phyloP scores from a whole-genome alignment of 92 coral and sea anemone species.

The Meandrina meandrites region DNA sequence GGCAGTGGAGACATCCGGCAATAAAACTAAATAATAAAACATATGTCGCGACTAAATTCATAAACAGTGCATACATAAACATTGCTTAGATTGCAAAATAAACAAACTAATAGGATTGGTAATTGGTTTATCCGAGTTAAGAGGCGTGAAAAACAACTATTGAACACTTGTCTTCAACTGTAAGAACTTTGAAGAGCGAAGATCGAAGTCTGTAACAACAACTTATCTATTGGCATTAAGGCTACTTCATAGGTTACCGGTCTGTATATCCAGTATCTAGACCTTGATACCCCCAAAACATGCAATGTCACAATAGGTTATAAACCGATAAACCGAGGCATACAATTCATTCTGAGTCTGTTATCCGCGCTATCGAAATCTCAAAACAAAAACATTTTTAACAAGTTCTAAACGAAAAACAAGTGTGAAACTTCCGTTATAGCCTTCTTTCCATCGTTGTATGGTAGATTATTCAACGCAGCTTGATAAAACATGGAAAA shows the following conservation, averaged over 20 bases:
- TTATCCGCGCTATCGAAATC: neutral
- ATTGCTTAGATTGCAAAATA: neutral
- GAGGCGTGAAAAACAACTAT: conserved; percentile 4
- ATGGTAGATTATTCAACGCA: neutral
- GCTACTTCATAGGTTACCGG: neutral
- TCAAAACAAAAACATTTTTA: neutral
- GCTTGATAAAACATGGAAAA: neutral
- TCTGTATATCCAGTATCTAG: neutral
- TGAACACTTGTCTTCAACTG: neutral
- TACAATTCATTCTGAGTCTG: neutral
- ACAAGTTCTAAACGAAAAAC: neutral
- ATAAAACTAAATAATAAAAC: neutral
- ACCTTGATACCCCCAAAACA: neutral
- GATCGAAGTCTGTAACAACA: neutral
- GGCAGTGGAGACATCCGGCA: neutral
- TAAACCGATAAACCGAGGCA: neutral
- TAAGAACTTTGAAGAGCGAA: conserved; percentile 11
- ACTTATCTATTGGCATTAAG: neutral
- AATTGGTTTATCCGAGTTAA: conserved; percentile 4
- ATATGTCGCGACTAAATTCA: neutral
- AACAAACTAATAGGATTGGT: conserved; percentile 5
- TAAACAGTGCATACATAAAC: conserved; percentile 7
- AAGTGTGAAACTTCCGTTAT: neutral
- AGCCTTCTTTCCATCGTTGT: too few relatives aligned
- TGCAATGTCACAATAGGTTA: neutral